phyloP scores from a whole-genome alignment of 2,113 vertebrate genomes.

The Motacilla tschutschensis region DNA sequence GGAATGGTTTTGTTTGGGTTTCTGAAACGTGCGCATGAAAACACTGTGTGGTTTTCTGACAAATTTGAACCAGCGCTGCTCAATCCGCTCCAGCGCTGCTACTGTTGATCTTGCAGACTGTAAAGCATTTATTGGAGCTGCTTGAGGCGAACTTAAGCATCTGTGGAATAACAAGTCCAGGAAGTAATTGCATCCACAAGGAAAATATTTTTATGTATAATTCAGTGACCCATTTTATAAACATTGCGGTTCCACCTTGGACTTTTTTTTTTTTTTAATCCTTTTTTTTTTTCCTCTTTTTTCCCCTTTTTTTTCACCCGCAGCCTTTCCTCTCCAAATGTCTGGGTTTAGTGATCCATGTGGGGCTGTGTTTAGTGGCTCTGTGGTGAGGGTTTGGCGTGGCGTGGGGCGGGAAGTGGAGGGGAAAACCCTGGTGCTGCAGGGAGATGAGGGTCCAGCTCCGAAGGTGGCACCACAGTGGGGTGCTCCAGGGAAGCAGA shows the following conservation, averaged over 20 bases:
- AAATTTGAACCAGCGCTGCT: constrained; percentile 39
- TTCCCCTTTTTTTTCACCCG: not conserved
- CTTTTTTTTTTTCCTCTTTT: not conserved
- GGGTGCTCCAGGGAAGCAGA: not conserved
- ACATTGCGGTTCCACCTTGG: constrained; percentile 45
- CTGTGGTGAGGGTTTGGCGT: not conserved
- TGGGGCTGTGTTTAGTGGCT: not conserved
- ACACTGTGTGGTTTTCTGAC: constrained; percentile 42
- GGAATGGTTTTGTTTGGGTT: constrained; percentile 30
- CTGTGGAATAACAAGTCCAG: constrained; percentile 46
- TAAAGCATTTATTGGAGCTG: constrained; percentile 36
- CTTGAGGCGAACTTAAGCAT: constrained; percentile 33
- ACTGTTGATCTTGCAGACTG: constrained; percentile 47
- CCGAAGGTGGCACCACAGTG: fast-evolving
- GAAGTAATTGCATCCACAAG: constrained; percentile 58
- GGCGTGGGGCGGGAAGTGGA: fast-evolving
- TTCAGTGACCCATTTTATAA: constrained; percentile 61
- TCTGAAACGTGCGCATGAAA: constrained; percentile 26
- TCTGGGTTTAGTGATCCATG: not conserved
- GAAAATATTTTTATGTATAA: constrained; percentile 63
- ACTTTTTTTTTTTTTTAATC: not conserved
- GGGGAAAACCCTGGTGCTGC: not conserved
- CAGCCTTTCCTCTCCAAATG: not conserved
- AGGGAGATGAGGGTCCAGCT: fast-evolving
- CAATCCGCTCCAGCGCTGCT: constrained; percentile 34